Percentiles rank a stretch among this genome's conserved stretches.
Conservation (phyloP, 2,797 vertebrate genomes). For the Lithobates sylvaticus region DNA sequence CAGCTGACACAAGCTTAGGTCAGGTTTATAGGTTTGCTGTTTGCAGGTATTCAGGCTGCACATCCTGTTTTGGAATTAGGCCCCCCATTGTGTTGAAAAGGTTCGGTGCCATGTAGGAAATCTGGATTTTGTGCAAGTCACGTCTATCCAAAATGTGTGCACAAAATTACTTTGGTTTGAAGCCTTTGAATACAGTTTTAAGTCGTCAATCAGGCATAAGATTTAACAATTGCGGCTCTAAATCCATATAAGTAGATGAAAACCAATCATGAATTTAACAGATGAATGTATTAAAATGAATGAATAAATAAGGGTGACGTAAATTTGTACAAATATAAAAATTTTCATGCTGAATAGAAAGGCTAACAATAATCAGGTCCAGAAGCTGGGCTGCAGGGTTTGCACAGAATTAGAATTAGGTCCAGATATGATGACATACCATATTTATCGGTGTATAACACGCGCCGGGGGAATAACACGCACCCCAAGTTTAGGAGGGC, state of each 20-base stretch:
- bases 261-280: background rate
- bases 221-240: background rate
- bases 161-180: background rate
- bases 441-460: too few relatives aligned
- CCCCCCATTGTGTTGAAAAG: background rate
- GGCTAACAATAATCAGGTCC: background rate
- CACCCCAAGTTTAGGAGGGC: too few relatives aligned
- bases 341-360: background rate
- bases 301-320: too few relatives aligned
- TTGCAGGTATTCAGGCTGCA: background rate
- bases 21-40: background rate
- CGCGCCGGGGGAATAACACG: too few relatives aligned
- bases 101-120: background rate
- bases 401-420: background rate
- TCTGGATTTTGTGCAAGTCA: background rate
- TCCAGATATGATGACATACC: background rate
- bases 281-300: too few relatives aligned
- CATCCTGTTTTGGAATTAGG: background rate
- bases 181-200: background rate
- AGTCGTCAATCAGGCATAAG: background rate
- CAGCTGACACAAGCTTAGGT: background rate
- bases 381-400: background rate
- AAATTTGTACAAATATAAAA: too few relatives aligned
- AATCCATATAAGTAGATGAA: background rate
- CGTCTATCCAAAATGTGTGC: background rate